A percentile compares a stretch with the other conserved stretches of the same genome.
phyloP scores from a whole-genome alignment of 2,888 invertebrate species.

The Octonoba sinensis region DNA sequence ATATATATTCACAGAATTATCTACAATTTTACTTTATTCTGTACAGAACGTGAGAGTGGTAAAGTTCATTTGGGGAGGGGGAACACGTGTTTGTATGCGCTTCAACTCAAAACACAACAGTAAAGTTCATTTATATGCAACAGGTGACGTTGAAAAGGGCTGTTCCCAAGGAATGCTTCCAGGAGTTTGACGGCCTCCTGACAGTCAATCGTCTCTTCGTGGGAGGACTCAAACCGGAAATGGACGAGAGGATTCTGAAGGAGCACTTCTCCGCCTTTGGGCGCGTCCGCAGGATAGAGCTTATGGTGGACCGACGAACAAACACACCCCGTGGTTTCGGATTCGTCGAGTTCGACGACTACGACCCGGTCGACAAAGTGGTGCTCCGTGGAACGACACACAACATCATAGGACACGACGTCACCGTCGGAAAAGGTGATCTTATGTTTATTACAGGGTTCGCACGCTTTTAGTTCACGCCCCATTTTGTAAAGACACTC shows the following conservation, averaged over 20 bases:
- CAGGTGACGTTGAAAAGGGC: conserved; percentile 57
- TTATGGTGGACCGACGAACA: conserved; percentile 50
- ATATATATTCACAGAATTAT: too few relatives aligned
- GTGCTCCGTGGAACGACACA: conserved; percentile 81
- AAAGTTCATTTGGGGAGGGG: too few relatives aligned
- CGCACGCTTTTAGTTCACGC: background rate
- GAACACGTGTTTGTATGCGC: too few relatives aligned
- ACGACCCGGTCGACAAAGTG: conserved; percentile 57
- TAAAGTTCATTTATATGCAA: too few relatives aligned
- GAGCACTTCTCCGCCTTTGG: conserved; percentile 49
- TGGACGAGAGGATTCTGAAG: conserved; percentile 24
- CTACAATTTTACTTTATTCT: too few relatives aligned
- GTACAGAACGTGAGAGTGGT: too few relatives aligned
- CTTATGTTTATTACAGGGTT: background rate
- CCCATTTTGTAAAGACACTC: background rate
- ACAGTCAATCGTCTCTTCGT: conserved; percentile 50
- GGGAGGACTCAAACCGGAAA: conserved; percentile 36
- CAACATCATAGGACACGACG: conserved; percentile 81
- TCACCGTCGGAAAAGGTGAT: conserved; percentile 74
- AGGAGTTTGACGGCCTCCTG: conserved; percentile 41
- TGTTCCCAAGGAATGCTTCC: conserved; percentile 49
- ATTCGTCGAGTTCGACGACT: conserved; percentile 55
- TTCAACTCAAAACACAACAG: too few relatives aligned
- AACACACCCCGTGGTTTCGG: conserved; percentile 46
- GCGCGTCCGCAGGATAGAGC: conserved; percentile 26